Conservation (phyloP, 2,888 invertebrate species). For the Thera obeliscata region DNA sequence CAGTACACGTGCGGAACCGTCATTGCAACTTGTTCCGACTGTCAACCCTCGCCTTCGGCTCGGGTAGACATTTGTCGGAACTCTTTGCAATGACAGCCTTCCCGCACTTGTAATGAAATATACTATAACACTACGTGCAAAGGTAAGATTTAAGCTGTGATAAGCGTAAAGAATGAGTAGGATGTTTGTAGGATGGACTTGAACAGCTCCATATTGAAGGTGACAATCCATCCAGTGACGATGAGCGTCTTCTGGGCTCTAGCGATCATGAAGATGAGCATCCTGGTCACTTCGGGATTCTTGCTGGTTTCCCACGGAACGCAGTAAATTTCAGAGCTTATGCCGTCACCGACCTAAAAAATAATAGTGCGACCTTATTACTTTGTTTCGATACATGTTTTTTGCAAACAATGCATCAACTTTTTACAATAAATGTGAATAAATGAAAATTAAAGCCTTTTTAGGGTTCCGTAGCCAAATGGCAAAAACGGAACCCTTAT, state of each 20-base stretch:
- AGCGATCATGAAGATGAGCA: constrained; percentile 62
- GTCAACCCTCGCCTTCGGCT: too few relatives aligned
- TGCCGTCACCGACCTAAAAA: constrained; percentile 60
- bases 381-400: not conserved
- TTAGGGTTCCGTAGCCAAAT: too few relatives aligned
- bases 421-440: too few relatives aligned
- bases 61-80: too few relatives aligned
- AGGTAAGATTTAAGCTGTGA: constrained; percentile 46
- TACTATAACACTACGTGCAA: too few relatives aligned
- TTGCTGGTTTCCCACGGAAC: constrained; percentile 59
- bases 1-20: too few relatives aligned
- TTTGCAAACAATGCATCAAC: too few relatives aligned
- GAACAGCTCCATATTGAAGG: constrained; percentile 68
- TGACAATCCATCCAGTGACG: constrained; percentile 61
- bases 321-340: constrained; percentile 57
- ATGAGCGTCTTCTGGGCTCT: constrained; percentile 59
- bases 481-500: too few relatives aligned
- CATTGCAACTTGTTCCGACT: too few relatives aligned
- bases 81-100: too few relatives aligned
- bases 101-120: too few relatives aligned
- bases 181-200: constrained; percentile 69
- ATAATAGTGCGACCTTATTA: not conserved
- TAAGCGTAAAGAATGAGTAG: constrained; percentile 69
- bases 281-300: constrained; percentile 53
- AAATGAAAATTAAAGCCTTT: too few relatives aligned